Percentiles rank a stretch among this genome's conserved stretches.
Conservation (phyloP, 2,888 invertebrate genomes). For the Melanostoma scalare region DNA sequence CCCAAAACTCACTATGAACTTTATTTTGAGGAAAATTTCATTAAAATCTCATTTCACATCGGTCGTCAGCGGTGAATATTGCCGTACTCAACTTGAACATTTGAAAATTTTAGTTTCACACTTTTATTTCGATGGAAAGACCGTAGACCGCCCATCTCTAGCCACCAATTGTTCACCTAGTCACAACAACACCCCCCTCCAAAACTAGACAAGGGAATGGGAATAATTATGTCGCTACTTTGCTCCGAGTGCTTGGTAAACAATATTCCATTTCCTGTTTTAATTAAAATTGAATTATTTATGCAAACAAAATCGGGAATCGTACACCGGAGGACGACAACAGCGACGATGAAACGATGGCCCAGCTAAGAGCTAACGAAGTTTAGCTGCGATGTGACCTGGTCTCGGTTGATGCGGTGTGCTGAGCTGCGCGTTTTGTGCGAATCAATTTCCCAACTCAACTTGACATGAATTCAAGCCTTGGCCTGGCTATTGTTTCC, state of each 20-base stretch:
- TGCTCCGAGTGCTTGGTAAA: conserved; percentile 70
- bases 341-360: conserved; percentile 13
- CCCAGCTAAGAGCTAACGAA: conserved; percentile 46
- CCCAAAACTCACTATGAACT: conserved; percentile 7
- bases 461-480: conserved; percentile 37
- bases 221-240: conserved; percentile 73
- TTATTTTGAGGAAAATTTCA: conserved; percentile 45
- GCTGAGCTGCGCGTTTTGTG: conserved; percentile 23
- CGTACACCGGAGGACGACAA: conserved; percentile 38
- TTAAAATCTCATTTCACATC: conserved; percentile 68
- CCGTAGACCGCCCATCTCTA: conserved; percentile 16
- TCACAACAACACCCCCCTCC: neutral
- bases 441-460: conserved; percentile 65
- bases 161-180: neutral
- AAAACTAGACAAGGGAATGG: conserved; percentile 13
- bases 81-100: conserved; percentile 44
- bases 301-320: conserved; percentile 73
- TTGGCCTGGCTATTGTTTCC: conserved; percentile 44
- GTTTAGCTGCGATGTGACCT: conserved; percentile 67
- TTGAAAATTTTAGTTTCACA: conserved; percentile 45
- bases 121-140: conserved; percentile 33
- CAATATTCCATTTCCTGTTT: conserved; percentile 72
- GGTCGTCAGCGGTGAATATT: conserved; percentile 53
- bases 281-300: conserved; percentile 73
- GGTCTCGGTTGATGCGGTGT: too few relatives aligned